Evolutionary conservation across 1,140 invertebrate genomes (phyloP), one percentile per base, ranked within the genome.

Genomic region (Zaprionus kolodkinae): DNA sequence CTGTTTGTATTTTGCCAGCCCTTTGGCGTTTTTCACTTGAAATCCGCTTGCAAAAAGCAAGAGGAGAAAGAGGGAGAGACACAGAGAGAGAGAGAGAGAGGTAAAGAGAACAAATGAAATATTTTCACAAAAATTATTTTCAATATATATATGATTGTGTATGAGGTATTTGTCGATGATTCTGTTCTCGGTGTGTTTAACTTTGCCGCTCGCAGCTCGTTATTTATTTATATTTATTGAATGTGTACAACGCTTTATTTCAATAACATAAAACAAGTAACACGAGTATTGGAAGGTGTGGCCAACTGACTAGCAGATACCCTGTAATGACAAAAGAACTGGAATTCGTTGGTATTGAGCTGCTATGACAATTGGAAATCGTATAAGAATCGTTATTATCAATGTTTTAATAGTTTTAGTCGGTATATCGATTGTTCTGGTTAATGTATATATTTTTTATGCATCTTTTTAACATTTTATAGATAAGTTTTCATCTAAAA

Each of bases 171-270:
- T 60, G 30, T 30, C 54, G 48, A 35, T 52, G 17, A n/a, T 55
- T 33, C 43, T 43, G 48, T 61, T 35, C 13, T 62, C 43, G 27
- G 25, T 64, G 45, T 85, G 65, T 67, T 89, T 85, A 78, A 85
- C 59, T 59, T 76, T 69, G 57, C 61, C 69, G 48, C 68, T 64
- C 66, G 48, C 59, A 55, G 59, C 68, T 71, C 67, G 73, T 79
- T 79, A 79, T 79, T 79, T 86, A 87, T 86, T 84, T 78, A 81
- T 78, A 66, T 74, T 84, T 83, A 76, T 76, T 72, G 73, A 75
- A 75, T 70, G 55, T 62, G 54, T 76, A 48, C 63, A 81, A 68
- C 78, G 78, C 78, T 86, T 86, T 85, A 86, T 85, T 78, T 86
- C 76, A 75, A 88, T 83, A 78, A 60, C 68, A 75, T 80, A 87